Conservation (phyloP, 2,113 vertebrate genomes). For the Cyprinodon tularosa region DNA sequence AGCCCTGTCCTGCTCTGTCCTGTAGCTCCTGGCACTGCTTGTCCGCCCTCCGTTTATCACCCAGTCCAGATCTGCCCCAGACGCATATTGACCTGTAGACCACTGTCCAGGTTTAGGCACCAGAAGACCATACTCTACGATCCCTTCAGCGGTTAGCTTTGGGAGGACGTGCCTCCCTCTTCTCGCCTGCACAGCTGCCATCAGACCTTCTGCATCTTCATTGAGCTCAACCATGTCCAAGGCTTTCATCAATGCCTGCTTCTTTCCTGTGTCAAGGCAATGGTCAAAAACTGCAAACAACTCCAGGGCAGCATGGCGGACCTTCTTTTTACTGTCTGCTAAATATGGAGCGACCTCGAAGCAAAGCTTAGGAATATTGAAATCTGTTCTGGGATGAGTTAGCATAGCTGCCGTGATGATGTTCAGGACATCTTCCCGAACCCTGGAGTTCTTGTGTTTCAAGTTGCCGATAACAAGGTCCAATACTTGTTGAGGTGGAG, state of each 20-base stretch:
- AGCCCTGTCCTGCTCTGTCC: constrained; percentile 66
- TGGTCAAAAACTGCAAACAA: constrained; percentile 84
- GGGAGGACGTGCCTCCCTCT: constrained; percentile 85
- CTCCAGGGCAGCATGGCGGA: constrained; percentile 87
- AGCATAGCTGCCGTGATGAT: constrained; percentile 85
- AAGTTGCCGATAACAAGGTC: constrained; percentile 81
- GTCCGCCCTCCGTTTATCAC: constrained; percentile 82
- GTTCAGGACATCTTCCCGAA: constrained; percentile 85
- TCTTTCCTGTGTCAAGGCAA: constrained; percentile 81
- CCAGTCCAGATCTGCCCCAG: constrained; percentile 88
- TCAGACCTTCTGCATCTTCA: constrained; percentile 82
- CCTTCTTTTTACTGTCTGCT: constrained; percentile 84
- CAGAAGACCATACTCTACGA: constrained; percentile 84
- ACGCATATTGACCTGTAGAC: constrained; percentile 55
- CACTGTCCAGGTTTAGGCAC: constrained; percentile 78
- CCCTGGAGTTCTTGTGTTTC: constrained; percentile 85
- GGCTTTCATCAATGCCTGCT: constrained; percentile 82
- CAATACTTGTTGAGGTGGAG: constrained; percentile 82
- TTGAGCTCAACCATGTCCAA: constrained; percentile 85
- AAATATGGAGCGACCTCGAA: constrained; percentile 85
- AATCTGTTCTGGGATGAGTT: constrained; percentile 82
- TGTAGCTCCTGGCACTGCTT: constrained; percentile 82
- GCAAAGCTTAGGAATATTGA: constrained; percentile 83
- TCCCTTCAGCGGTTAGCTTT: constrained; percentile 77
- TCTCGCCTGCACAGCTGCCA: constrained; percentile 87